These are phyloP conservation scores for Aromia moschata DNA, from an alignment of 2,888 invertebrate genomes.

Conservation along the genomic window DNA sequence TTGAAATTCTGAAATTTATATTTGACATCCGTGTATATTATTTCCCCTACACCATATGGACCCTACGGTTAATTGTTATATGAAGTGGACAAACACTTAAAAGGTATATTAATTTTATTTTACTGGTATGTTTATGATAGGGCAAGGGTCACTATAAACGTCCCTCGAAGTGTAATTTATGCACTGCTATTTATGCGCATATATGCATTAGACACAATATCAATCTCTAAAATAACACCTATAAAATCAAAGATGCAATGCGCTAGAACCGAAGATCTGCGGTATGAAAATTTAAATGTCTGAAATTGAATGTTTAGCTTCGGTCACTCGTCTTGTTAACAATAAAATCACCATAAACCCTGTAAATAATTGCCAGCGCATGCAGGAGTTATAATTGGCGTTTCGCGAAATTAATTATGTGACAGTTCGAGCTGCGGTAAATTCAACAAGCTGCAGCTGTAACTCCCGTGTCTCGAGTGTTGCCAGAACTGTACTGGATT, in stretches of 20 bases:
- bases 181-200: constrained; percentile 10
- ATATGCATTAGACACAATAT: constrained; percentile 8
- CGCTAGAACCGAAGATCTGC: background rate
- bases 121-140: constrained; percentile 10
- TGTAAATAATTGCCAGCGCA: background rate
- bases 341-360: background rate
- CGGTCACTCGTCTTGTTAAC: background rate
- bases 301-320: constrained; percentile 1
- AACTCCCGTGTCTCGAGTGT: no score
- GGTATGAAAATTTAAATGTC: background rate
- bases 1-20: no score
- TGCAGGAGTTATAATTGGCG: background rate
- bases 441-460: no score
- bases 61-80: no score
- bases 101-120: background rate
- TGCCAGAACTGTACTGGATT: no score
- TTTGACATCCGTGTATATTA: no score
- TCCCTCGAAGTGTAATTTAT: constrained; percentile 8
- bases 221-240: constrained; percentile 4
- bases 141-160: constrained; percentile 9
- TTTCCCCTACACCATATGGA: no score
- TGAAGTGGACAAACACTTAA: background rate
- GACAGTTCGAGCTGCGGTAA: background rate
- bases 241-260: constrained; percentile 10
- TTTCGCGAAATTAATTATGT: background rate